These are phyloP conservation scores for Brachypterus glaber DNA, from an alignment of 2,888 invertebrate genomes.

Conservation along the genomic window DNA sequence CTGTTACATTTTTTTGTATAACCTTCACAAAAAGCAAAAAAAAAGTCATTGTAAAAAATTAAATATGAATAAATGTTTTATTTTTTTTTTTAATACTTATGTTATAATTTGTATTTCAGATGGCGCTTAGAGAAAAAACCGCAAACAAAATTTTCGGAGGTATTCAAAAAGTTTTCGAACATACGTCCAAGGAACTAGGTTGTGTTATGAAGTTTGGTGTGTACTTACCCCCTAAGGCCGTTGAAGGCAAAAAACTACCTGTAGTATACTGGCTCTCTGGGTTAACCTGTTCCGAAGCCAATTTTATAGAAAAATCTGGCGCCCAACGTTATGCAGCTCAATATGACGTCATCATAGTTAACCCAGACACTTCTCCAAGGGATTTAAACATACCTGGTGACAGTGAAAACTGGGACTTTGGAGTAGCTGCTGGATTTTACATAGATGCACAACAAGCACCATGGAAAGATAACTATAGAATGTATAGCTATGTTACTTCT, in stretches of 20 bases:
- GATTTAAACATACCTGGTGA: slow-evolving; percentile 84
- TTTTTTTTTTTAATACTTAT: too few species aligned
- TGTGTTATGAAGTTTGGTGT: slow-evolving; percentile 92
- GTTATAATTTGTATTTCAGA: too few species aligned
- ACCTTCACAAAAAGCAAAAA: too few species aligned
- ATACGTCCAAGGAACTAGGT: slow-evolving; percentile 66
- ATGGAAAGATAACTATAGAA: slow-evolving; percentile 87
- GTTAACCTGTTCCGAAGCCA: slow-evolving; percentile 87
- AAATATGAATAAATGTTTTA: too few species aligned
- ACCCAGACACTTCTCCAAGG: slow-evolving; percentile 94
- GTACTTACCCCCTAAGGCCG: slow-evolving; percentile 73
- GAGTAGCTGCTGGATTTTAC: slow-evolving; percentile 92
- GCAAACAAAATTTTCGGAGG: slow-evolving; percentile 73
- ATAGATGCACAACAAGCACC: slow-evolving; percentile 84
- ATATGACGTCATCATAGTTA: slow-evolving; percentile 77
- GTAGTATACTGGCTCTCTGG: slow-evolving; percentile 89
- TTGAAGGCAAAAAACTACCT: slow-evolving; percentile 56
- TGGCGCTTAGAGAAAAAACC: slow-evolving; percentile 50
- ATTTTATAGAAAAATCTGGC: slow-evolving; percentile 93
- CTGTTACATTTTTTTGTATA: too few species aligned
- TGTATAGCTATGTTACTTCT: slow-evolving; percentile 89
- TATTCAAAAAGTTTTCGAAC: slow-evolving; percentile 73
- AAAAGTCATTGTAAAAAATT: too few species aligned
- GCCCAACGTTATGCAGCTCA: slow-evolving; percentile 84
- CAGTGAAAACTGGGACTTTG: slow-evolving; percentile 89